Conservation (phyloP, 2,113 vertebrate genomes). For the Menidia beryllina region DNA sequence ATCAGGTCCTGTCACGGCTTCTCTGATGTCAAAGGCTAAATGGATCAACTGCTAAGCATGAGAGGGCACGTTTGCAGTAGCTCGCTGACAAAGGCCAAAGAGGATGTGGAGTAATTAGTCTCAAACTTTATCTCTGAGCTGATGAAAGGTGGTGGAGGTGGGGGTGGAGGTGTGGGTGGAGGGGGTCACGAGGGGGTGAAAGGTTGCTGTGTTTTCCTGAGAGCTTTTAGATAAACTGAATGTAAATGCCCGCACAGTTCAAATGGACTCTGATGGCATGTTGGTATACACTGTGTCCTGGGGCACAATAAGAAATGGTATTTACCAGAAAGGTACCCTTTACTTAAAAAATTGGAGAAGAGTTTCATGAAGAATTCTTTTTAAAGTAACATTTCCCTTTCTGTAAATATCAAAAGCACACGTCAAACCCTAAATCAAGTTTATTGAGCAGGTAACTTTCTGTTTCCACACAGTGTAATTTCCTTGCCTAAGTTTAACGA, state of each 20-base stretch:
- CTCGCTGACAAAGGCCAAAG: constrained; percentile 55
- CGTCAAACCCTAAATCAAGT: too few relatives aligned
- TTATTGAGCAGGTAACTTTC: too few relatives aligned
- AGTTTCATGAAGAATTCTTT: too few relatives aligned
- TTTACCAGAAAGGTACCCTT: too few relatives aligned
- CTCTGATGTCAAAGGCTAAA: constrained; percentile 49
- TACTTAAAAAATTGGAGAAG: too few relatives aligned
- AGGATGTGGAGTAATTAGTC: constrained; percentile 69
- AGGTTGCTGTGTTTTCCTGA: neutral
- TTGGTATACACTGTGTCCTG: too few relatives aligned
- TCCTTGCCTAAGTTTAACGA: too few relatives aligned
- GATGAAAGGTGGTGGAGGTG: constrained; percentile 52
- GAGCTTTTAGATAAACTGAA: neutral
- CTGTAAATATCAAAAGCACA: too few relatives aligned
- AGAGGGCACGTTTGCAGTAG: constrained; percentile 33
- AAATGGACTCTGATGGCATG: neutral
- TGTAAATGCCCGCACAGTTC: neutral
- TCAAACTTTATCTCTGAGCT: constrained; percentile 38
- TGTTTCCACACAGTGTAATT: too few relatives aligned
- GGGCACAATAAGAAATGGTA: too few relatives aligned
- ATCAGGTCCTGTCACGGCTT: neutral
- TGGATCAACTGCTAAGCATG: constrained; percentile 44
- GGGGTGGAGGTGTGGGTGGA: too few relatives aligned
- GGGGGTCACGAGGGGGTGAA: constrained; percentile 41
- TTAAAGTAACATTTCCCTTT: too few relatives aligned